These are phyloP conservation scores for Acholoe squamosa DNA, from an alignment of 2,888 invertebrate genomes.

Conservation along the genomic window DNA sequence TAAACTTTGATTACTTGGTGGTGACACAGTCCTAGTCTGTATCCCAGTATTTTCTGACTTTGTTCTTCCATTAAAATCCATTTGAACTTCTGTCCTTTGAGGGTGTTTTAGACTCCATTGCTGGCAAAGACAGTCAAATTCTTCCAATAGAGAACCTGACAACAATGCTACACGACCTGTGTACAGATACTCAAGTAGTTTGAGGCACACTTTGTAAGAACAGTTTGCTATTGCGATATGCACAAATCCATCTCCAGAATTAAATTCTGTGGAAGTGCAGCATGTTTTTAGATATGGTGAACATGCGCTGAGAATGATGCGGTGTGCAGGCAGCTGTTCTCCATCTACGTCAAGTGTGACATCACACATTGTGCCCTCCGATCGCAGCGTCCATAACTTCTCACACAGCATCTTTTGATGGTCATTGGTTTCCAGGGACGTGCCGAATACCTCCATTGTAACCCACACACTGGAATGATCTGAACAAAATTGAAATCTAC, in stretches of 20 bases:
- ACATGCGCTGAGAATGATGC: constrained; percentile 43
- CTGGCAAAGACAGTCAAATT: constrained; percentile 12
- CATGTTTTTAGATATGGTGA: neutral
- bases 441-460: neutral
- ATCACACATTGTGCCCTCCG: constrained; percentile 33
- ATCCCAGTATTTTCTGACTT: too few species aligned
- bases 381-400: constrained; percentile 22
- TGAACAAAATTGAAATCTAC: neutral
- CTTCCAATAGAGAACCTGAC: neutral
- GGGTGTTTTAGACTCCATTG: neutral
- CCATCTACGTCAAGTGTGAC: neutral
- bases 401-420: constrained; percentile 36
- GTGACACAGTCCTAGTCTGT: too few species aligned
- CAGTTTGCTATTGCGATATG: neutral
- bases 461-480: neutral
- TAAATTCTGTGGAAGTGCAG: neutral
- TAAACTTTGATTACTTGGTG: too few species aligned
- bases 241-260: neutral
- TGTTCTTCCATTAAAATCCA: too few species aligned
- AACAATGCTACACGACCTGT: neutral
- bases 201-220: constrained; percentile 39
- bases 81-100: too few species aligned
- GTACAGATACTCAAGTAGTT: constrained; percentile 13
- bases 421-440: neutral
- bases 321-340: neutral